Conservation (phyloP, 2,888 invertebrate genomes). For the Teinopalpus imperialis region DNA sequence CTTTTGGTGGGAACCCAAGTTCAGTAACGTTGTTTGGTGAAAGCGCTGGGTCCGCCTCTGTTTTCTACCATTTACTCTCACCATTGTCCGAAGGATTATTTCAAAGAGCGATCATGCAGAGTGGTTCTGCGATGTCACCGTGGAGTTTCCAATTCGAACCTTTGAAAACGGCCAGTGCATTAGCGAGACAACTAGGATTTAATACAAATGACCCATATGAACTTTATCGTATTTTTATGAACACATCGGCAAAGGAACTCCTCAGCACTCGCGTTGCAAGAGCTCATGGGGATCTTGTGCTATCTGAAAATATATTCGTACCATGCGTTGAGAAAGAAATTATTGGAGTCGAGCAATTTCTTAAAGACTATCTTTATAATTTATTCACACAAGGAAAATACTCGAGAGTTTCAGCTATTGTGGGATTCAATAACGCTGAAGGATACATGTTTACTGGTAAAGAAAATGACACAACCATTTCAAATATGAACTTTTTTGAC, state of each 20-base stretch:
- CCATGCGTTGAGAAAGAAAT: slow-evolving; percentile 61
- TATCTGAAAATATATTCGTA: slow-evolving; percentile 69
- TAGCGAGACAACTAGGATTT: slow-evolving; percentile 54
- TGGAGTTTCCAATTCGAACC: slow-evolving; percentile 70
- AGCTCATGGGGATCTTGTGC: slow-evolving; percentile 53
- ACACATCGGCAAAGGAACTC: slow-evolving; percentile 44
- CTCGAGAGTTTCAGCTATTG: slow-evolving; percentile 60
- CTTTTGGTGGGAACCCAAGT: slow-evolving; percentile 66
- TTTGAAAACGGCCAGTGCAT: slow-evolving; percentile 48
- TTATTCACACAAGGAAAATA: slow-evolving; percentile 49
- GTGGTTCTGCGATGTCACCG: slow-evolving; percentile 64
- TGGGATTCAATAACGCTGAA: slow-evolving; percentile 66
- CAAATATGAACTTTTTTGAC: slow-evolving; percentile 49
- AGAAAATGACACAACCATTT: slow-evolving; percentile 62
- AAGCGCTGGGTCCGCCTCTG: slow-evolving; percentile 70
- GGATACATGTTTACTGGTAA: slow-evolving; percentile 66
- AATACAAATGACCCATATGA: slow-evolving; percentile 49
- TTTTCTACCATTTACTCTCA: slow-evolving; percentile 61
- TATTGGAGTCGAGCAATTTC: slow-evolving; percentile 45
- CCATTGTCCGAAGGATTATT: slow-evolving; percentile 66
- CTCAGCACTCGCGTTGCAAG: slow-evolving; percentile 57
- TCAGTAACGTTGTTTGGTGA: slow-evolving; percentile 69
- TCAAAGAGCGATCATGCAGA: slow-evolving; percentile 65
- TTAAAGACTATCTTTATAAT: slow-evolving; percentile 58
- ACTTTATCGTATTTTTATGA: slow-evolving; percentile 51